Base-by-base conservation (phyloP, 2,797 vertebrate genomes). In the Peromyscus nudipes region DNA sequence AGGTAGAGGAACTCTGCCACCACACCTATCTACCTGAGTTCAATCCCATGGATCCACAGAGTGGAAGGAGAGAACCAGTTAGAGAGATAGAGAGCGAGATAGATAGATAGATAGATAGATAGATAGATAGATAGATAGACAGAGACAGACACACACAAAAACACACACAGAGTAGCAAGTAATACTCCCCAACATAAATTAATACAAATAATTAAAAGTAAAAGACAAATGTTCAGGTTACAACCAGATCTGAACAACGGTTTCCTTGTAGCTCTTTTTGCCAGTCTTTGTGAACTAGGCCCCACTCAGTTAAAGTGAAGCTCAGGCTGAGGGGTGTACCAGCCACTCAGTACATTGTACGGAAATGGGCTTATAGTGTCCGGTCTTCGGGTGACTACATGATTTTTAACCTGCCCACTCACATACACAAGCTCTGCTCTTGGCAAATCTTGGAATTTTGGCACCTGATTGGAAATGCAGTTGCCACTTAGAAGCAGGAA, bases 381-480 rank as follows among this genome's bases (percentile, higher is more conserved):
- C 3, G 27, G 40, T 52, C 37, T 90, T 37, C 0, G 73, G n/a
- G 60, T 85, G 29, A 80, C 60, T 83, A 60, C 19, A 46, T n/a
- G 46, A 73, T 31, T 12, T 7, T 90, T 55, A 81, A 6, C n/a
- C 65, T 92, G 3, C 46, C 40, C 65, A 67, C 40, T 67, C 62
- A 23, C 3, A 52, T 67, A 34, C 5, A 14, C 34, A 79, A 1
- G 49, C 80, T 92, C 89, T 86, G 85, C 17, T 82, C 25, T 14
- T 86, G 34, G 71, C 83, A 85, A 57, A 85, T 80, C 67, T 57
- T 65, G 94, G 25, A 25, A 71, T 60, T 23, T 0, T 14, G 40
- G 76, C 21, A 27, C 62, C 57, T 92, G 60, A 14, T 95, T 96
- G 69, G 64, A 92, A 92, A 94, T 69, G 34, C 55, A 62, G 43